phyloP scores from a whole-genome alignment of 2,888 invertebrate species.

The Dascillus cervinus region DNA sequence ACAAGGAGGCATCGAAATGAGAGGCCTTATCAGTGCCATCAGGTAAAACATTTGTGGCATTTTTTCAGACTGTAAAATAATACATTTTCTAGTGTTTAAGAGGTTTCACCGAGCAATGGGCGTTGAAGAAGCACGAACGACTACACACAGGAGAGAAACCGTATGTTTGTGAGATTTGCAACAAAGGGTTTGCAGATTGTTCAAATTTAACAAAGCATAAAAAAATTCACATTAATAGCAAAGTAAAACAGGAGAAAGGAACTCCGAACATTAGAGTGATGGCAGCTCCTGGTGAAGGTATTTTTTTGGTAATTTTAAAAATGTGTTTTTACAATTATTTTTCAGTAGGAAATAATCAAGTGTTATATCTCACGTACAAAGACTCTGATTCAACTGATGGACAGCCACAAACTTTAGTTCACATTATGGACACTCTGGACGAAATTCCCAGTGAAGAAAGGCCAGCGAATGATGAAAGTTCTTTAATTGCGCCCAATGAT shows the following conservation, averaged over 20 bases:
- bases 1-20: conserved; percentile 59
- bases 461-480: conserved; percentile 1
- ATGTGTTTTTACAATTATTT: not conserved
- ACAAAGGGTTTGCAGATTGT: conserved; percentile 66
- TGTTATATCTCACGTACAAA: conserved; percentile 47
- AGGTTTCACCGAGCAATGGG: conserved; percentile 58
- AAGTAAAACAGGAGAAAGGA: conserved; percentile 6
- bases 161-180: conserved; percentile 62
- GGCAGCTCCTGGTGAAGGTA: conserved; percentile 16
- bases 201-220: conserved; percentile 67
- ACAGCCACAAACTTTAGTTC: conserved; percentile 34
- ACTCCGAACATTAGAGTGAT: conserved; percentile 15
- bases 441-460: conserved; percentile 3
- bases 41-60: conserved; percentile 32
- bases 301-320: conserved; percentile 2
- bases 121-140: conserved; percentile 56
- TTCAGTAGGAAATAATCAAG: conserved; percentile 31
- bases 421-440: conserved; percentile 25
- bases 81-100: conserved; percentile 39
- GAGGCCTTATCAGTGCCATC: conserved; percentile 54
- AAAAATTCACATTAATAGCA: conserved; percentile 33
- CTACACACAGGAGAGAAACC: conserved; percentile 62
- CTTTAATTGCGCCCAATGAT: conserved; percentile 5
- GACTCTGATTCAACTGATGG: conserved; percentile 39
- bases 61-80: not conserved